Evolutionary conservation across 2,113 vertebrate genomes (phyloP).

Genomic region (Romanogobio albipinnatus): DNA sequence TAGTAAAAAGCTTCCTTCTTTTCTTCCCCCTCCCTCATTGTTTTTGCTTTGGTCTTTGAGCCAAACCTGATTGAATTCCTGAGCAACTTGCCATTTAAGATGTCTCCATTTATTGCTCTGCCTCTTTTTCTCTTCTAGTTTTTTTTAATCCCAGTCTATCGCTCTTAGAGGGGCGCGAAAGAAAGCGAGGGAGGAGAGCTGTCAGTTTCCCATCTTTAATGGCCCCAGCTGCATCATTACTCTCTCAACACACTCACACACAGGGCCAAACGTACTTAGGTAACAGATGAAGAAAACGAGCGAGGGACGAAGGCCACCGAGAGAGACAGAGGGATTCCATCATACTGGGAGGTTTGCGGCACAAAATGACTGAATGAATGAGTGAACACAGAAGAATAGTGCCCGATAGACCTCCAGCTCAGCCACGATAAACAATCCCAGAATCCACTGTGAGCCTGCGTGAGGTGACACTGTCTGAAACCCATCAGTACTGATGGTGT

Average conservation of each 20-base stretch:
- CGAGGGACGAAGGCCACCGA: constrained; percentile 40
- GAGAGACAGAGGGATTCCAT: constrained; percentile 31
- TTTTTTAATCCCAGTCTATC: constrained; percentile 42
- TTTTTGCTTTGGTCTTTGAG: constrained; percentile 53
- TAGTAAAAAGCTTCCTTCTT: constrained; percentile 11
- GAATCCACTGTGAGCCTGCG: constrained; percentile 32
- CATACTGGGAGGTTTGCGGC: constrained; percentile 52
- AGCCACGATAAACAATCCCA: constrained; percentile 57
- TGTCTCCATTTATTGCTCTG: constrained; percentile 49
- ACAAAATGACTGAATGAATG: constrained; percentile 56
- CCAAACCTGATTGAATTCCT: constrained; percentile 52
- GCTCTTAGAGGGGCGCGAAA: constrained; percentile 46
- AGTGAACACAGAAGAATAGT: constrained; percentile 51
- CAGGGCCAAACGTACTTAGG: constrained; percentile 50
- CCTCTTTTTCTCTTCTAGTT: constrained; percentile 38
- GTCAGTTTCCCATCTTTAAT: constrained; percentile 60
- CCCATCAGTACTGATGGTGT: constrained; percentile 50
- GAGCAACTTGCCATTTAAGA: constrained; percentile 42
- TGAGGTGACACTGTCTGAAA: constrained; percentile 54
- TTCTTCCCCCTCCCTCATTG: constrained; percentile 23
- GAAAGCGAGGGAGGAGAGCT: constrained; percentile 49
- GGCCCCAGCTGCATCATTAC: constrained; percentile 57
- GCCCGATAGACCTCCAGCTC: constrained; percentile 48
- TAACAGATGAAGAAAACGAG: constrained; percentile 52
- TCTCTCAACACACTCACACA: constrained; percentile 46